Evolutionary conservation across 2,888 invertebrate species (phyloP), one percentile per base, ranked within the genome.

Genomic region (Teinopalpus imperialis): DNA sequence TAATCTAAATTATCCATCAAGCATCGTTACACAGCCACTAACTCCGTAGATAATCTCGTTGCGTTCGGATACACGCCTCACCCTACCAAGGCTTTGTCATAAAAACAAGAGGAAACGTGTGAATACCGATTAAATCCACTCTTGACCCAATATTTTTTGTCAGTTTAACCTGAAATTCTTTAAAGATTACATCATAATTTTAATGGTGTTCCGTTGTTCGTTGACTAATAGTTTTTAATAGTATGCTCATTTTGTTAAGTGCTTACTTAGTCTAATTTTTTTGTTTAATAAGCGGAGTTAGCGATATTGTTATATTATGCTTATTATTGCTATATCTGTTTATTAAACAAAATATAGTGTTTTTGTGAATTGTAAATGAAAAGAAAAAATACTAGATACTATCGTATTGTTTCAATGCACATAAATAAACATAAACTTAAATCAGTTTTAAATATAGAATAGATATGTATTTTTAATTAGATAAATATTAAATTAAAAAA

Each of bases 1-100:
- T 61, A 54, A 69, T 69, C 66, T 64, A 47, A 59, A 61, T 59
- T 56, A 61, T 61, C 51, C 50, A 65, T 67, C 66, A 56, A 52
- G 58, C 53, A 49, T 62, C 47, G 48, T 50, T 49, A 51, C 50
- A 50, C 56, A 54, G 34, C 44, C 21, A 10, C 14, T 39, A 45
- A 43, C 30, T 21, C 14, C 14, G 30, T 7, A 29, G 24, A 40
- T 32, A 36, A 46, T 43, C 35, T 35, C 7, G 18, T 8, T 20
- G 9, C 16, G 31, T 24, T 37, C 10, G 23, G 16, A 34, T 1
- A 27, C 7, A 9, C 9, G 31, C 24, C 13, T 18, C 13, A 20
- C 9, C 14, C n/a, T 18, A n/a, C n/a, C n/a, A n/a, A 0, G 14
- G 9, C 4, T 26, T 27, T 30, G 9, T 35, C n/a, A 40, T 35